Percentiles rank a stretch among this genome's conserved stretches.
Evolutionary conservation across 2,888 invertebrate genomes (phyloP).

Genomic region (Ctena decussata): DNA sequence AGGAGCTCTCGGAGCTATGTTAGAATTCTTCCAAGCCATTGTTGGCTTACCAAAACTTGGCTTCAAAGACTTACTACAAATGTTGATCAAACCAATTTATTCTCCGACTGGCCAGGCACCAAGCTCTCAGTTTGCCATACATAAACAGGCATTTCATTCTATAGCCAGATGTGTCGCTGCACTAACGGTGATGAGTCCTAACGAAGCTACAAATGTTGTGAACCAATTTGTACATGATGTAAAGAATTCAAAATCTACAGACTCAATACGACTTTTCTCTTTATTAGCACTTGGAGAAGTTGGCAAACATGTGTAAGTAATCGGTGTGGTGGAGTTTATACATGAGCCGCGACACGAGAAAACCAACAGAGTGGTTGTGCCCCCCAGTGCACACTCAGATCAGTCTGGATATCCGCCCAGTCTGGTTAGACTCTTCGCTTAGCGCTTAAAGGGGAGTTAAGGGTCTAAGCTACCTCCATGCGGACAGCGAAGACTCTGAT

Average conservation of each 20-base stretch:
- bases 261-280: slow-evolving; percentile 94
- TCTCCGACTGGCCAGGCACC: slow-evolving; percentile 55
- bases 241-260: slow-evolving; percentile 85
- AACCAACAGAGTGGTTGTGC: no score
- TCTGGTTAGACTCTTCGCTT: no score
- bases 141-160: slow-evolving; percentile 94
- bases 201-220: slow-evolving; percentile 90
- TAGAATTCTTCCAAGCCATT: slow-evolving; percentile 97
- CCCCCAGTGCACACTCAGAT: no score
- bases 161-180: slow-evolving; percentile 98
- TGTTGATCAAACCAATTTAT: slow-evolving; percentile 86
- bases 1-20: slow-evolving; percentile 95
- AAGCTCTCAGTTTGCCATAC: slow-evolving; percentile 79
- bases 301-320: slow-evolving; percentile 95
- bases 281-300: slow-evolving; percentile 98
- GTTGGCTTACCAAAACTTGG: slow-evolving; percentile 91
- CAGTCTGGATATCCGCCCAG: no score
- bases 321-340: no score
- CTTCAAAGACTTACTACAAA: slow-evolving; percentile 93
- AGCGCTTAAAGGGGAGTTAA: no score
- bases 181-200: slow-evolving; percentile 93
- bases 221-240: slow-evolving; percentile 87
- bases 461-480: no score
- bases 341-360: no score
- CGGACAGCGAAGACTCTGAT: no score